Percentiles rank a stretch among this genome's conserved stretches.
Evolutionary conservation across 2,113 vertebrate genomes (phyloP).

Genomic region (Cinclus cinclus): DNA sequence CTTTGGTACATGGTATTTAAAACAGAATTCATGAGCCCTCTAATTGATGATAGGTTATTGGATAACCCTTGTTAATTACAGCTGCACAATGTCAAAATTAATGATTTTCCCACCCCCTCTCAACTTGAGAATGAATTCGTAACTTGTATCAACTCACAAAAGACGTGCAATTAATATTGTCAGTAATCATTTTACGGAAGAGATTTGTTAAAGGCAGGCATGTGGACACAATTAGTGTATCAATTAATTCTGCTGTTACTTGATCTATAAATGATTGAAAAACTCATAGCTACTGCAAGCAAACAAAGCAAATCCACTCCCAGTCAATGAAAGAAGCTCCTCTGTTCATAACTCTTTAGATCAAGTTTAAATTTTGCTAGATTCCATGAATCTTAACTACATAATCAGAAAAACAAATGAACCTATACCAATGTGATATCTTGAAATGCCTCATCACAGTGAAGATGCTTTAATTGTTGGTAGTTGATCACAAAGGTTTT

Average conservation of each 20-base stretch:
- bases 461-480: not conserved
- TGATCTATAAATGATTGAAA: slow-evolving; percentile 77
- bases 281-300: slow-evolving; percentile 17
- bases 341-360: not conserved
- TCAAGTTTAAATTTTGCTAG: not conserved
- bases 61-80: slow-evolving; percentile 76
- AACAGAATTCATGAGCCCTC: slow-evolving; percentile 47
- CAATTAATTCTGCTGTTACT: slow-evolving; percentile 68
- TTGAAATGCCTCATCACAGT: not conserved
- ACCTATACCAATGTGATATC: not conserved
- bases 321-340: slow-evolving; percentile 48
- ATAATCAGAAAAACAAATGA: not conserved
- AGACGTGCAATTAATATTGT: slow-evolving; percentile 41
- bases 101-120: slow-evolving; percentile 74
- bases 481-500: not conserved
- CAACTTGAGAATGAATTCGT: slow-evolving; percentile 62
- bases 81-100: slow-evolving; percentile 75
- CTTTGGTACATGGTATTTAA: slow-evolving; percentile 47
- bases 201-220: slow-evolving; percentile 46
- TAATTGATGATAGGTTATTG: slow-evolving; percentile 75
- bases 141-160: slow-evolving; percentile 55
- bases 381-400: not conserved
- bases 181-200: slow-evolving; percentile 63
- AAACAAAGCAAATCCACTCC: slow-evolving; percentile 65
- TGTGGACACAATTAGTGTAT: slow-evolving; percentile 67